Conservation (phyloP, 1,140 invertebrate genomes). For the Drosophila simulans region DNA sequence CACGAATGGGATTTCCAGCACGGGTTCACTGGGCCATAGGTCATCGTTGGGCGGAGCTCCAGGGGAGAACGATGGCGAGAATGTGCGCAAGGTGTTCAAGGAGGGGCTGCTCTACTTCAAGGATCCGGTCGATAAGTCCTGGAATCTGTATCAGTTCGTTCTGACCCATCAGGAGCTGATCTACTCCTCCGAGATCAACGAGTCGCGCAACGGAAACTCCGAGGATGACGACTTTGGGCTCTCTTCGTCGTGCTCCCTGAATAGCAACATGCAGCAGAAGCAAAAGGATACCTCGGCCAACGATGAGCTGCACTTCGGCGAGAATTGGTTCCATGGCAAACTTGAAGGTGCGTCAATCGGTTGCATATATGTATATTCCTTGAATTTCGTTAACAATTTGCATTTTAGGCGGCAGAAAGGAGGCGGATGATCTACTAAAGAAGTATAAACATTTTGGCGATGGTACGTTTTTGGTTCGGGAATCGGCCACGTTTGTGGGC, state of each 20-base stretch:
- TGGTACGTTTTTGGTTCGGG: constrained; percentile 97
- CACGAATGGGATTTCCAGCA: constrained; percentile 33
- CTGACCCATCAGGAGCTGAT: constrained; percentile 94
- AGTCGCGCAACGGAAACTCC: constrained; percentile 86
- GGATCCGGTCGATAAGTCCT: constrained; percentile 94
- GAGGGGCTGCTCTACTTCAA: constrained; percentile 96
- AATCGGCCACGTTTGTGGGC: constrained; percentile 98
- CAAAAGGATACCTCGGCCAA: constrained; percentile 85
- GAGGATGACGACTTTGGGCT: constrained; percentile 85
- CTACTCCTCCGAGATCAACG: constrained; percentile 87
- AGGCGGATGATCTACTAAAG: constrained; percentile 89
- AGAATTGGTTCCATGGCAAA: constrained; percentile 98
- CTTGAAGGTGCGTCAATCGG: constrained; percentile 86
- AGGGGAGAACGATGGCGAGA: constrained; percentile 87
- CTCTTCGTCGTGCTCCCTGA: constrained; percentile 48
- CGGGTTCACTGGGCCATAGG: constrained; percentile 54
- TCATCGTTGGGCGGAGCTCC: constrained; percentile 54
- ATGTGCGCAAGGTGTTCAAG: constrained; percentile 94
- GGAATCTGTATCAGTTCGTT: constrained; percentile 98
- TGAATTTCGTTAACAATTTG: no score
- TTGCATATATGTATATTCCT: not conserved
- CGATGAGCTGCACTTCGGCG: constrained; percentile 96
- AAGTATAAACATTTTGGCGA: constrained; percentile 95
- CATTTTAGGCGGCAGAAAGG: constrained; percentile 86
- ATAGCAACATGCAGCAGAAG: constrained; percentile 72